Evolutionary conservation across 2,113 vertebrate genomes (phyloP).

Genomic region (Tretioscincus oriximinensis): DNA sequence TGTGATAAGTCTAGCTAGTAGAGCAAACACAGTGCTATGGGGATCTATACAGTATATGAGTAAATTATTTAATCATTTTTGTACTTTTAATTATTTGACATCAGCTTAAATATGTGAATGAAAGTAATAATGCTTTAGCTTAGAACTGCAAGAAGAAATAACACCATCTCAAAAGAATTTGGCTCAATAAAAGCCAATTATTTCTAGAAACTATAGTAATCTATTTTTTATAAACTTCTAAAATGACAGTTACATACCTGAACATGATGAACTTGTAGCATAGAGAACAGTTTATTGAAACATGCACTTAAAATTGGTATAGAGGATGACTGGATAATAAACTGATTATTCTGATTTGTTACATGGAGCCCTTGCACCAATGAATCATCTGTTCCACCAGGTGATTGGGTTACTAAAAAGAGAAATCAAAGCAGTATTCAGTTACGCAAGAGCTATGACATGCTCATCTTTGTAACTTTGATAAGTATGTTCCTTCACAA

Average conservation of each 20-base stretch:
- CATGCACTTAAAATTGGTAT: slow-evolving; percentile 94
- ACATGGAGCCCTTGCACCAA: slow-evolving; percentile 87
- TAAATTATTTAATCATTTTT: too few relatives aligned
- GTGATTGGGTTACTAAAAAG: slow-evolving; percentile 83
- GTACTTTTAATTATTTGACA: too few relatives aligned
- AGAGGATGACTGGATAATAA: slow-evolving; percentile 89
- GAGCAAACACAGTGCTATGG: too few relatives aligned
- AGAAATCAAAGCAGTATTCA: slow-evolving; percentile 35
- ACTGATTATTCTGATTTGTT: slow-evolving; percentile 75
- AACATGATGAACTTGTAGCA: slow-evolving; percentile 97
- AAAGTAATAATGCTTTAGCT: too few relatives aligned
- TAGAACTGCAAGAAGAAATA: neutral
- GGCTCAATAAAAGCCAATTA: neutral
- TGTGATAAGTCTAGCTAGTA: too few relatives aligned
- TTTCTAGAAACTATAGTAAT: neutral
- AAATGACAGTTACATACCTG: slow-evolving; percentile 78
- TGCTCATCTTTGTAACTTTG: neutral
- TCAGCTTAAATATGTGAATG: too few relatives aligned
- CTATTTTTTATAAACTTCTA: neutral
- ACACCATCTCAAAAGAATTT: neutral
- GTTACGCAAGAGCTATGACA: neutral
- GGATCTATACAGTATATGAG: too few relatives aligned
- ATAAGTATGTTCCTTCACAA: neutral
- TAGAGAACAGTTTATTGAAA: slow-evolving; percentile 98
- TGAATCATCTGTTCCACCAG: slow-evolving; percentile 93